A percentile compares a stretch with the other conserved stretches of the same genome.
Evolutionary conservation across 2,888 invertebrate genomes (phyloP).

Genomic region (Tetheella fluctuosa): DNA sequence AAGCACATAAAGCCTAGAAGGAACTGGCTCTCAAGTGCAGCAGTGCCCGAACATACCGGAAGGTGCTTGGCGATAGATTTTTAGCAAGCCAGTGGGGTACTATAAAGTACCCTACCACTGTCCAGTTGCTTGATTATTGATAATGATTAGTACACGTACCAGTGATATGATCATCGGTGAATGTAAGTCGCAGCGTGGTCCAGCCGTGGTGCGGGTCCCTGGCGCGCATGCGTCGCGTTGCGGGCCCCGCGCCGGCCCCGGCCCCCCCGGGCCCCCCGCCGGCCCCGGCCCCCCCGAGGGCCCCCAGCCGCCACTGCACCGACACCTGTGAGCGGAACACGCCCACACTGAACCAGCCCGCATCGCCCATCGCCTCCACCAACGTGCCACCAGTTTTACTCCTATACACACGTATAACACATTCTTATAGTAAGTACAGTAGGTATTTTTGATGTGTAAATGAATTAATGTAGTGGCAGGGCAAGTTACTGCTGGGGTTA

Average conservation of each 20-base stretch:
- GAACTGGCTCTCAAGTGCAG: no score
- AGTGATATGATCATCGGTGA: slow-evolving; percentile 36
- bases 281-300: slow-evolving; percentile 85
- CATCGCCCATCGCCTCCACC: slow-evolving; percentile 56
- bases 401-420: slow-evolving; percentile 51
- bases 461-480: no score
- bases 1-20: no score
- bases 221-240: slow-evolving; percentile 59
- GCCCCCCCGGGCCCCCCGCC: slow-evolving; percentile 81
- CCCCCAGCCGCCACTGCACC: slow-evolving; percentile 86
- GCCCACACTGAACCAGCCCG: slow-evolving; percentile 85
- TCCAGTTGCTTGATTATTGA: no score
- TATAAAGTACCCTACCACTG: no score
- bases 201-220: slow-evolving; percentile 48
- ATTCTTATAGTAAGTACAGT: no score
- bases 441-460: no score
- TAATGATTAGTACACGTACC: slow-evolving; percentile 25
- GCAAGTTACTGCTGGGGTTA: no score
- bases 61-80: no score
- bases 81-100: no score
- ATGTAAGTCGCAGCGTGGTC: slow-evolving; percentile 75
- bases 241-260: slow-evolving; percentile 85
- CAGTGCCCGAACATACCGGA: no score
- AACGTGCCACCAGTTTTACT: slow-evolving; percentile 91
- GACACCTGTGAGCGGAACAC: slow-evolving; percentile 88